Conservation (phyloP, 1,140 invertebrate genomes). For the Probaryconus sp. region DNA sequence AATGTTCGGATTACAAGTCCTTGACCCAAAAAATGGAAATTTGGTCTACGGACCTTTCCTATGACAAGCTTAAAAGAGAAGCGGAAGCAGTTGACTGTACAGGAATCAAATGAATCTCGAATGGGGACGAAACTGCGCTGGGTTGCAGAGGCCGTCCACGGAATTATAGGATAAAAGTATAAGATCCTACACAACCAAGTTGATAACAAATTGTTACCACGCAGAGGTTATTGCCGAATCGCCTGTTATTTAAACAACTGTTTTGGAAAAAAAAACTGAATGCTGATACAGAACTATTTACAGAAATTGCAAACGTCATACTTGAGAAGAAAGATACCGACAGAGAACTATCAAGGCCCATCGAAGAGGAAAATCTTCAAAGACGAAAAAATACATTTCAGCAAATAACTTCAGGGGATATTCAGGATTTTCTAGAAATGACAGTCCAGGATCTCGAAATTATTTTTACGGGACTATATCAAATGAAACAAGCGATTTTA, state of each 20-base stretch:
- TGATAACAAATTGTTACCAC: constrained; percentile 60
- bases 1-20: too few species aligned
- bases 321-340: constrained; percentile 12
- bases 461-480: constrained; percentile 34
- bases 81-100: constrained; percentile 58
- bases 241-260: constrained; percentile 54
- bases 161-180: constrained; percentile 59
- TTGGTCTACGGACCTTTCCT: too few species aligned
- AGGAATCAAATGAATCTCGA: constrained; percentile 67
- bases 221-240: constrained; percentile 32
- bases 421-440: constrained; percentile 34
- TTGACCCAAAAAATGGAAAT: too few species aligned
- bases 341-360: constrained; percentile 41
- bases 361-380: constrained; percentile 45
- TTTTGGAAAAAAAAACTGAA: constrained; percentile 47
- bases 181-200: constrained; percentile 58
- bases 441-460: constrained; percentile 34
- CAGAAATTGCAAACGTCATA: constrained; percentile 35
- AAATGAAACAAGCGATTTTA: constrained; percentile 33
- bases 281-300: constrained; percentile 26
- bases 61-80: constrained; percentile 66
- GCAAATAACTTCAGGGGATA: constrained; percentile 24
- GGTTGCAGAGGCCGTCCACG: constrained; percentile 70
- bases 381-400: constrained; percentile 31
- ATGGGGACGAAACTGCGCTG: constrained; percentile 69